Conservation (phyloP, 2,113 vertebrate genomes). For the Xiphophorus hellerii region DNA sequence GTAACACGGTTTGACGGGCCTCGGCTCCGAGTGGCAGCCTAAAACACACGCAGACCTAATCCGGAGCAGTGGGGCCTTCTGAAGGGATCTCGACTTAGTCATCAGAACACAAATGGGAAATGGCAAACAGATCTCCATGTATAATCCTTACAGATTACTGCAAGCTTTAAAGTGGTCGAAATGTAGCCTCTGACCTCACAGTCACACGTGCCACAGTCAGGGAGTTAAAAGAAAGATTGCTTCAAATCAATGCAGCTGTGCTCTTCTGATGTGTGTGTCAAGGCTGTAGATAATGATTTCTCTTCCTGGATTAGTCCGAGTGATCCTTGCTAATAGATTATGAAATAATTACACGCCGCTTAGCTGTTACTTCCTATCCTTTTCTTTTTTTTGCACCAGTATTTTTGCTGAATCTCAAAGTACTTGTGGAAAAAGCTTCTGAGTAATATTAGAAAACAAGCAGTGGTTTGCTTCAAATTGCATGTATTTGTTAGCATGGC, state of each 20-base stretch:
- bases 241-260: slow-evolving; percentile 8
- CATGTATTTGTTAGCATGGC: no score
- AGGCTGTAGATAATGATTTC: background rate
- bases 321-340: background rate
- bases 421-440: background rate
- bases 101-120: slow-evolving; percentile 27
- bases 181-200: slow-evolving; percentile 8
- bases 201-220: background rate
- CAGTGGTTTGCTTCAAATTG: no score
- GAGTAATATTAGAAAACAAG: no score
- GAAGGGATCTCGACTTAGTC: slow-evolving; percentile 31
- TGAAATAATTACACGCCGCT: no score
- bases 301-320: background rate
- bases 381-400: background rate
- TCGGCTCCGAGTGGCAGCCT: slow-evolving; percentile 44
- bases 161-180: slow-evolving; percentile 16
- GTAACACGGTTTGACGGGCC: slow-evolving; percentile 55
- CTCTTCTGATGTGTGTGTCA: background rate
- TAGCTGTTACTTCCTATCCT: background rate
- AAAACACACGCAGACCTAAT: slow-evolving; percentile 54
- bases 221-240: slow-evolving; percentile 6
- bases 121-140: background rate
- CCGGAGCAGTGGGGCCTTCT: slow-evolving; percentile 34
- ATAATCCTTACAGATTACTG: slow-evolving; percentile 1
- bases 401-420: background rate